phyloP scores from a whole-genome alignment of 2,888 invertebrate species.

The Heliconius hortense region DNA sequence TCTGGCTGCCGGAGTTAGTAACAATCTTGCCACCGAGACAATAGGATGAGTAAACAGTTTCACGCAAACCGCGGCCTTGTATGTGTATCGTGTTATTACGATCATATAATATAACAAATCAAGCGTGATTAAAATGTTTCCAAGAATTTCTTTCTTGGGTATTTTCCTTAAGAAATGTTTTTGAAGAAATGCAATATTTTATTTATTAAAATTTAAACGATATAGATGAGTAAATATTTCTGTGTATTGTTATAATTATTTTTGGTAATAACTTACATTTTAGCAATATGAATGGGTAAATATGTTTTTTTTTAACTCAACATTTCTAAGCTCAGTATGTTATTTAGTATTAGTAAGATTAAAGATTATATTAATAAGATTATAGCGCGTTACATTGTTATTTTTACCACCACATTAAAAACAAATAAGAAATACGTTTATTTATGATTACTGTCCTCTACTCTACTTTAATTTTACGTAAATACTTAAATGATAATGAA shows the following conservation, averaged over 20 bases:
- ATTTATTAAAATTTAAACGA: background rate
- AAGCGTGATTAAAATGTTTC: conserved; percentile 21
- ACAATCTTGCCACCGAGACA: conserved; percentile 28
- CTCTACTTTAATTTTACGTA: background rate
- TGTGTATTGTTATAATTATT: background rate
- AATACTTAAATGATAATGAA: background rate
- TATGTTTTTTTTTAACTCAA: background rate
- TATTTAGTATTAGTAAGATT: no score
- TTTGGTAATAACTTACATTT: background rate
- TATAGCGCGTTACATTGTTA: background rate
- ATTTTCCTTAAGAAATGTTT: background rate
- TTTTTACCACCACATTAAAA: background rate
- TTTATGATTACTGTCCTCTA: background rate
- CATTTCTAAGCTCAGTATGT: background rate
- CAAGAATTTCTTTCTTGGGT: conserved; percentile 5
- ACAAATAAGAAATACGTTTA: background rate
- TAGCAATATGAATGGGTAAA: background rate
- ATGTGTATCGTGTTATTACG: conserved; percentile 15
- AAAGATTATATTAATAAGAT: no score
- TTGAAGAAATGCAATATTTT: background rate
- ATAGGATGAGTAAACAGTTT: conserved; percentile 44
- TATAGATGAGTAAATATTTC: background rate
- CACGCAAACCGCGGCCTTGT: conserved; percentile 46
- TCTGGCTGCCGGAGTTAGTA: conserved; percentile 20
- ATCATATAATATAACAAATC: conserved; percentile 29